Base-by-base conservation (phyloP, 2,113 vertebrate genomes). In the Rhabdornis inornatus region DNA sequence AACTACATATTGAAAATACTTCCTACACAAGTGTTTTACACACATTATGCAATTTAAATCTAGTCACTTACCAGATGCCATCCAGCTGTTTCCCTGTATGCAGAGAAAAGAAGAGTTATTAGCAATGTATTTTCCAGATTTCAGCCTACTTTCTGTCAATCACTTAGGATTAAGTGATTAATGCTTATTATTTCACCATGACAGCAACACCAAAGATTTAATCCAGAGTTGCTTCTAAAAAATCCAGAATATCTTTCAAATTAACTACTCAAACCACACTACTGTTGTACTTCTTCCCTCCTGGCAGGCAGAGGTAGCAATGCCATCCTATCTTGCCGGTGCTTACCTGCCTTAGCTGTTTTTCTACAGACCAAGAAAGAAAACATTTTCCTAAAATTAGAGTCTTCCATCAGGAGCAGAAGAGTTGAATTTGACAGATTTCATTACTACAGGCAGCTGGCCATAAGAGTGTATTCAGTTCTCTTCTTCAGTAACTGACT, bases 41-140 rank as follows among this genome's bases (percentile, higher is more conserved):
- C 25, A 56, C 55, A 39, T 80, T 61, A 92, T 70, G 44, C 53
- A 92, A 70, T 76, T 89, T 83, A 96, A 91, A 89, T 88, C 60
- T 83, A 92, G 53, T 77, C 87, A 98, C 99, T 99, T 97, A 99
- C 99, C 99, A 99, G 97, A 99, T 98, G 91, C 99, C 99, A 97
- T 99, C 99, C 79, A 99, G 98, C 79, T 99, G 99, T 96, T 98
- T 99, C 79, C 99, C 99, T 99, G 98, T 89, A 65, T 97, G 76
- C 71, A 98, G 82, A 96, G 89, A 96, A 96, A 95, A 94, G 92
- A 96, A 96, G 40, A 90, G 45, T 79, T 83, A 90, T 95, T 89
- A 95, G 76, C 68, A 91, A 82, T 1, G 3, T 68, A 86, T 60
- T 59, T 83, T 79, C 55, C 45, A 87, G 61, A 86, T 83, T 83